Evolutionary conservation across 2,888 invertebrate species (phyloP).

Genomic region (Acanthosepion esculentum): DNA sequence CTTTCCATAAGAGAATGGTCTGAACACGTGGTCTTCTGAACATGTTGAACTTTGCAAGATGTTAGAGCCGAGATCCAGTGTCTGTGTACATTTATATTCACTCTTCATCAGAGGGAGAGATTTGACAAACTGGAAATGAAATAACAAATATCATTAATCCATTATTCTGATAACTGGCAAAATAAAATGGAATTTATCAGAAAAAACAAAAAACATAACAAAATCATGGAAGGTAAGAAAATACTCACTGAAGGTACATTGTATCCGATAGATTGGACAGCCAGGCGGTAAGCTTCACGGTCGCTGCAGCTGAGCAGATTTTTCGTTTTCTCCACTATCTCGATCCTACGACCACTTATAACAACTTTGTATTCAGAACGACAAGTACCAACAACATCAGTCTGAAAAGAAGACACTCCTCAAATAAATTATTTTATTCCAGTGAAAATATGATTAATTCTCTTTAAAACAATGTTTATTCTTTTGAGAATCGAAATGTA

Average conservation of each 20-base stretch:
- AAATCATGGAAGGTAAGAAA: not conserved
- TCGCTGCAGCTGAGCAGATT: slow-evolving; percentile 69
- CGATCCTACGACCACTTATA: slow-evolving; percentile 47
- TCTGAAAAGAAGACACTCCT: slow-evolving; percentile 54
- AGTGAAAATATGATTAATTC: too few species aligned
- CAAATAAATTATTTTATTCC: too few species aligned
- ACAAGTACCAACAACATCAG: slow-evolving; percentile 89
- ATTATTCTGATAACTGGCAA: not conserved
- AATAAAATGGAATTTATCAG: not conserved
- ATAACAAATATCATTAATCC: not conserved
- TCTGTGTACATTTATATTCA: slow-evolving; percentile 81
- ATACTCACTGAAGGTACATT: slow-evolving; percentile 67
- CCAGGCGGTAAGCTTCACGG: slow-evolving; percentile 67
- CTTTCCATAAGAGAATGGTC: slow-evolving; percentile 81
- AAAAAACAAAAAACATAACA: too few species aligned
- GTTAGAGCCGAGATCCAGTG: slow-evolving; percentile 80
- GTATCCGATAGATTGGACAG: slow-evolving; percentile 71
- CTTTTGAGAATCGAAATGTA: too few species aligned
- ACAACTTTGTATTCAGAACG: slow-evolving; percentile 81
- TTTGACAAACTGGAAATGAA: slow-evolving; percentile 64
- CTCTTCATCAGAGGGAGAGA: slow-evolving; percentile 76
- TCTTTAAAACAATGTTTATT: too few species aligned
- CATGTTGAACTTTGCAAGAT: slow-evolving; percentile 81
- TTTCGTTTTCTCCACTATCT: slow-evolving; percentile 68
- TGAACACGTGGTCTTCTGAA: slow-evolving; percentile 83